A percentile compares a stretch with the other conserved stretches of the same genome.
Evolutionary conservation across 2,888 invertebrate genomes (phyloP).

Genomic region (Oligia latruncula): DNA sequence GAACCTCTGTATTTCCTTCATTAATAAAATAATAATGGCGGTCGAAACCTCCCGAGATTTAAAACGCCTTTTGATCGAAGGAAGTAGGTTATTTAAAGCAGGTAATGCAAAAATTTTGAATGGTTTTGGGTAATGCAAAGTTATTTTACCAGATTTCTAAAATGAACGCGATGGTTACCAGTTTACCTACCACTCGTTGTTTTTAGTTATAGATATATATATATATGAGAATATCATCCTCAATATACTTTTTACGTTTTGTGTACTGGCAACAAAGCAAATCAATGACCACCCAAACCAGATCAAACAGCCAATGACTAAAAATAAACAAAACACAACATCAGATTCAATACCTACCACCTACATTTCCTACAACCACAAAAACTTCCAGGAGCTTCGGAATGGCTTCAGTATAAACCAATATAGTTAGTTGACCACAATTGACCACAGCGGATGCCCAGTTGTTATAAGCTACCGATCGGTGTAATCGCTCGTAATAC

Average conservation of each 20-base stretch:
- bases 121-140: conserved; percentile 15
- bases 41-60: conserved; percentile 8
- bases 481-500: conserved; percentile 32
- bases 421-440: conserved; percentile 62
- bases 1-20: conserved; percentile 30
- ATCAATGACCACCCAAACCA: not conserved
- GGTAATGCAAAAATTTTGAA: conserved; percentile 23
- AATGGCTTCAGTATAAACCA: conserved; percentile 48
- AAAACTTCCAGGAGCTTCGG: conserved; percentile 25
- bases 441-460: conserved; percentile 47
- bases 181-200: too few species aligned
- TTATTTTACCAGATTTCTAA: not conserved
- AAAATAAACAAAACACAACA: conserved; percentile 16
- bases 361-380: conserved; percentile 27
- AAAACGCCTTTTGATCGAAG: conserved; percentile 22
- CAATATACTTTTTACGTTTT: too few species aligned
- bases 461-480: conserved; percentile 15
- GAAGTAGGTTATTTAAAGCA: conserved; percentile 42
- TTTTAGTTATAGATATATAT: too few species aligned
- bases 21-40: conserved; percentile 43
- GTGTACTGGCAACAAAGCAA: not conserved
- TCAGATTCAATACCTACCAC: conserved; percentile 12
- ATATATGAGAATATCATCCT: too few species aligned
- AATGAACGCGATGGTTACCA: too few species aligned
- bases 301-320: not conserved